These are phyloP conservation scores for Apteryx mantelli DNA, from an alignment of 2,113 vertebrate genomes.

Conservation along the genomic window DNA sequence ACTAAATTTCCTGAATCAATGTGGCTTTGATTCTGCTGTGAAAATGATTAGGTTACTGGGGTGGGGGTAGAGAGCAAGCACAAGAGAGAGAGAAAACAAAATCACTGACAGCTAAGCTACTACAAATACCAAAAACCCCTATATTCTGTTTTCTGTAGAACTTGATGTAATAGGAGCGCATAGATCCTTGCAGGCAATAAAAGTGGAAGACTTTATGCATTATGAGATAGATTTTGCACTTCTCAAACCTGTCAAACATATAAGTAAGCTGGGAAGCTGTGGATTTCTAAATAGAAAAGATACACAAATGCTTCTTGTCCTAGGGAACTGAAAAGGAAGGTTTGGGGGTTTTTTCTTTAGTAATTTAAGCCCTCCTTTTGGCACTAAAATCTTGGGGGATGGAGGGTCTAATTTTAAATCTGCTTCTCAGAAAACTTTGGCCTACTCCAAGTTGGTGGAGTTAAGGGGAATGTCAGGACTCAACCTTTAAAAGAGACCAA, in stretches of 20 bases:
- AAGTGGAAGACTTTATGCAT: neutral
- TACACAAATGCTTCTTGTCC: neutral
- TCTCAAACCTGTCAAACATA: neutral
- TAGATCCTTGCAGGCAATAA: neutral
- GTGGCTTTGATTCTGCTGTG: neutral
- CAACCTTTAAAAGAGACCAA: neutral
- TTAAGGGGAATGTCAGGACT: neutral
- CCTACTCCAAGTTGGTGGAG: neutral
- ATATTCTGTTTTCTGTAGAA: neutral
- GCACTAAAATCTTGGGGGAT: neutral
- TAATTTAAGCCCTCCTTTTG: neutral
- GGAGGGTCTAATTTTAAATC: neutral
- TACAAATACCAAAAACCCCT: neutral
- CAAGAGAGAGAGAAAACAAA: neutral
- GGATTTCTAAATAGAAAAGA: neutral
- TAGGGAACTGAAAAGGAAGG: neutral
- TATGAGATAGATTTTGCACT: neutral
- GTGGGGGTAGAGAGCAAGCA: too few relatives aligned
- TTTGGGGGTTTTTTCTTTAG: neutral
- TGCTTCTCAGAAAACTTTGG: neutral
- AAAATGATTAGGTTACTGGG: neutral
- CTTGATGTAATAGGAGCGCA: rapidly evolving
- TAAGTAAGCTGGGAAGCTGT: neutral
- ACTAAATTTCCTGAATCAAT: neutral
- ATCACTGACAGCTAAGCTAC: neutral